phyloP scores from a whole-genome alignment of 2,888 invertebrate species.

The Dasysyrphus tricinctus region DNA sequence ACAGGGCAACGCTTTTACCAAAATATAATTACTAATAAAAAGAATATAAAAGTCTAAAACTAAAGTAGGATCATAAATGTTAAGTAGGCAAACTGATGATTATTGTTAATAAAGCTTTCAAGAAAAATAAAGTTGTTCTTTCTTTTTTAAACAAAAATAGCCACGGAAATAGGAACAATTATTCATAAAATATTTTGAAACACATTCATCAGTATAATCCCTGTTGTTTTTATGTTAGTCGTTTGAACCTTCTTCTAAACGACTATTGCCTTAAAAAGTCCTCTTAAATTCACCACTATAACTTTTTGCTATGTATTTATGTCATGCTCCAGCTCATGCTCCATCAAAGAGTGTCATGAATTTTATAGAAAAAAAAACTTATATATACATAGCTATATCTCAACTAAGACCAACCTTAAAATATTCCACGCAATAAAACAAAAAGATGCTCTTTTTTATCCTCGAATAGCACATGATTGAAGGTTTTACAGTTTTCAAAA shows the following conservation, averaged over 20 bases:
- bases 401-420: background rate
- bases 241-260: background rate
- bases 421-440: slow-evolving; percentile 6
- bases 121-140: too few relatives aligned
- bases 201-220: background rate
- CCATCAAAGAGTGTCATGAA: slow-evolving; percentile 7
- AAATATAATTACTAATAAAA: too few relatives aligned
- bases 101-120: too few relatives aligned
- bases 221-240: background rate
- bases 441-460: slow-evolving; percentile 6
- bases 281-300: background rate
- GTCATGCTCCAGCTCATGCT: background rate
- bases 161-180: too few relatives aligned
- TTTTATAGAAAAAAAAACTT: background rate
- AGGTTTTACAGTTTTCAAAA: slow-evolving; percentile 15
- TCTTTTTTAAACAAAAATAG: too few relatives aligned
- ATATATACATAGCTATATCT: background rate
- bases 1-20: too few relatives aligned
- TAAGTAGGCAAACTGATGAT: too few relatives aligned
- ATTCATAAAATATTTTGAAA: too few relatives aligned
- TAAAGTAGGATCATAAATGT: too few relatives aligned
- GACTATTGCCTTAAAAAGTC: background rate
- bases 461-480: slow-evolving; percentile 6
- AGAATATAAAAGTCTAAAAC: too few relatives aligned
- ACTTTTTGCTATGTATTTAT: background rate